Evolutionary conservation across 1,140 invertebrate species (phyloP), one percentile per base, ranked within the genome.

Genomic region (Pseudoatta argentina): DNA sequence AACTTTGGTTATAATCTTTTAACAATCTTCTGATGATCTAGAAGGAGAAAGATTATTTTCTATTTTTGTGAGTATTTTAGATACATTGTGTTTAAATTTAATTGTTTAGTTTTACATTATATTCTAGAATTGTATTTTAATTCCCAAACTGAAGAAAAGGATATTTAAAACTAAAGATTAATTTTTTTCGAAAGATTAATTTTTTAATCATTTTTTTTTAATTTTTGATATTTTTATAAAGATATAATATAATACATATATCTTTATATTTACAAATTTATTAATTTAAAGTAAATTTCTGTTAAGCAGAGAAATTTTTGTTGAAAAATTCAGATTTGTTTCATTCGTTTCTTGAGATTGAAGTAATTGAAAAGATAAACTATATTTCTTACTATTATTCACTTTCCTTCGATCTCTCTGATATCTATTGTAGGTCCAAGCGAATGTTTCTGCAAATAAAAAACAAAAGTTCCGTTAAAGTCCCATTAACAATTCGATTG

Each of bases 1-100:
- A 78, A 77, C 21, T n/a, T 6, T 8, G 7, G 3, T 61, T 39
- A 57, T 81, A 69, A 34, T 61, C 24, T 72, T 34, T 34, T 18
- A 30, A 82, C 24, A 71, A 27, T 48, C 7, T 61, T 18, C 10
- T 30, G 34, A 85, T 55, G 34, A 85, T 55, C 82, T 85, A 48
- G 5, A 85, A 78, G 10, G 21, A 48, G 6, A 66, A 39, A 34
- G 18, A 63, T 83, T 83, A 57, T 30, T 72, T 75, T 82, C 3
- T 39, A 48, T 48, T 57, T 8, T 82, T 34, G 8, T 72, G 12
- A 82, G 12, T 61, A 61, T 5, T 71, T 71, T 27, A 48, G 24
- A 39, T 3, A 0, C 10, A 44, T 48, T 67, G 2, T 66, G 7
- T 53, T 51, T 30, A 67, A 78, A 78, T 51, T 67, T 34, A 53